These are phyloP conservation scores for Eilema caniola DNA, from an alignment of 2,888 invertebrate species.

Conservation along the genomic window DNA sequence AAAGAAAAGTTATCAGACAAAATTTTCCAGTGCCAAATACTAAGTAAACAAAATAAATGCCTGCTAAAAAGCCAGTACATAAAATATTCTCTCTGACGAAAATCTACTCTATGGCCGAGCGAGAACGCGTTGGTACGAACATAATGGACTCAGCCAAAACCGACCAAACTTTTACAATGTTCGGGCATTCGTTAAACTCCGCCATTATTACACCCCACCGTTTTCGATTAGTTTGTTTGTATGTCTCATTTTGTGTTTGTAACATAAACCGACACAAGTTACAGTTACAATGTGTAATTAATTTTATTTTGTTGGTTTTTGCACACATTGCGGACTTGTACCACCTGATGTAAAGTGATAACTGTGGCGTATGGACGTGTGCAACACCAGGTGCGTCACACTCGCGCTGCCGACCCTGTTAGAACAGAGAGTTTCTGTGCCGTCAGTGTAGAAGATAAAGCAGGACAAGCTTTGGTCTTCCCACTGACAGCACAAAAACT, in stretches of 20 bases:
- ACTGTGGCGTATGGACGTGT: no score
- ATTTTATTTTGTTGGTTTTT: background rate
- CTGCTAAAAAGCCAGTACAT: background rate
- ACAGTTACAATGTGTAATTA: background rate
- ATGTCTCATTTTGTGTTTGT: conserved; percentile 22
- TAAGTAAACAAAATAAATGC: background rate
- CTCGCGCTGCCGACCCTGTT: no score
- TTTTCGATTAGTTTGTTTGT: conserved; percentile 36
- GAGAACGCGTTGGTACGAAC: conserved; percentile 75
- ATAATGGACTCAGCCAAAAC: conserved; percentile 66
- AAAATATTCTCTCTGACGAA: conserved; percentile 24
- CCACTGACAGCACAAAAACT: no score
- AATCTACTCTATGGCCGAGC: conserved; percentile 40
- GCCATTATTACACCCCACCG: conserved; percentile 39
- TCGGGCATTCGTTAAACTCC: conserved; percentile 47
- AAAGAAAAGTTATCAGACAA: no score
- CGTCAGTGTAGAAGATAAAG: no score
- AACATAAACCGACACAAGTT: conserved; percentile 9
- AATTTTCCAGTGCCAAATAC: no score
- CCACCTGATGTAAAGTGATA: no score
- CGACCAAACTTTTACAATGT: conserved; percentile 56
- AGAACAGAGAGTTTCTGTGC: no score
- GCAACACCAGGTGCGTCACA: no score
- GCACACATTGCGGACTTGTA: background rate
- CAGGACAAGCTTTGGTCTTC: no score